Percentiles rank a stretch among this genome's conserved stretches.
Conservation (phyloP, 1,140 invertebrate species). For the Pygmarrhopalites habei region DNA sequence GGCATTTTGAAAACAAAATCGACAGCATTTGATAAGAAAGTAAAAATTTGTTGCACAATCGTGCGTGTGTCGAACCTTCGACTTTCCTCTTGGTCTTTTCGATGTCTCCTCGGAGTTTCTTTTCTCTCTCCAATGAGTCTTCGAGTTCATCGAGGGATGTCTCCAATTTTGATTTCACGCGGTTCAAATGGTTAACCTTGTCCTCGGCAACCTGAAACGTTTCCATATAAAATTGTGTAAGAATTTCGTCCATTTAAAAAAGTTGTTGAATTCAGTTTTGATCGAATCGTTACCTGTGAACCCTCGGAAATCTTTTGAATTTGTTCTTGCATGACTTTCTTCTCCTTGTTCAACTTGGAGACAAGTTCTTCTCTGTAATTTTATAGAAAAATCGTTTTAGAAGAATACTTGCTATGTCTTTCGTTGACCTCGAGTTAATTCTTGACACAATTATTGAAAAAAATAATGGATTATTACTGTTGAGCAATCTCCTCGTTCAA, state of each 20-base stretch:
- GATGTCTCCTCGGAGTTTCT: constrained; percentile 94
- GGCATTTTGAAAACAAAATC: too few relatives aligned
- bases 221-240: background rate
- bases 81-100: constrained; percentile 93
- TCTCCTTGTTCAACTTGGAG: constrained; percentile 98
- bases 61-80: too few relatives aligned
- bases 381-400: too few relatives aligned
- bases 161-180: constrained; percentile 96
- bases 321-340: constrained; percentile 91
- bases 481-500: constrained; percentile 99
- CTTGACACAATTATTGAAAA: too few relatives aligned
- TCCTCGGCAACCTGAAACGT: constrained; percentile 67
- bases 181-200: constrained; percentile 98
- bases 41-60: too few relatives aligned
- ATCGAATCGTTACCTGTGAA: too few relatives aligned
- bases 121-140: constrained; percentile 94
- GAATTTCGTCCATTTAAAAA: background rate
- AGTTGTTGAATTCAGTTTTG: background rate
- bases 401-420: too few relatives aligned
- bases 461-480: too few relatives aligned
- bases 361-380: constrained; percentile 91
- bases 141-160: constrained; percentile 96
- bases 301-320: constrained; percentile 94
- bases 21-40: too few relatives aligned
- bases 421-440: too few relatives aligned